These are phyloP conservation scores for Hoplias malabaricus DNA, from an alignment of 2,113 vertebrate genomes.

Conservation along the genomic window DNA sequence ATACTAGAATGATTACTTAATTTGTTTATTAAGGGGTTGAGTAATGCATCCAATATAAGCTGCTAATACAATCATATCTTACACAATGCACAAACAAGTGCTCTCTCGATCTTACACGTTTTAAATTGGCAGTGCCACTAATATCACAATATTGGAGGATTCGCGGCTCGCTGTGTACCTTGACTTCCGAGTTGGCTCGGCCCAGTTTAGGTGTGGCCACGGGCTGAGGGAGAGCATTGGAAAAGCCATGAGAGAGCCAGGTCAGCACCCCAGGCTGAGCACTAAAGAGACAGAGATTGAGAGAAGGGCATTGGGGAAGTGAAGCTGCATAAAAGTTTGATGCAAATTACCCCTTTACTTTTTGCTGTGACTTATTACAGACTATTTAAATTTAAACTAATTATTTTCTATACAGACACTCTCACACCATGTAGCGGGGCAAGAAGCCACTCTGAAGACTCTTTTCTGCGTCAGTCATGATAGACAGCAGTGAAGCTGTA, in stretches of 20 bases:
- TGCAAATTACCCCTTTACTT: too few relatives aligned
- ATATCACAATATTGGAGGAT: neutral
- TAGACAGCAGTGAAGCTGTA: neutral
- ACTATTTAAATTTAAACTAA: neutral
- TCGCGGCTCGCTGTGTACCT: constrained; percentile 42
- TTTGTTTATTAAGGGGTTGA: neutral
- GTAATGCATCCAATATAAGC: neutral
- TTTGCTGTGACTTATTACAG: too few relatives aligned
- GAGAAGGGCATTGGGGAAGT: too few relatives aligned
- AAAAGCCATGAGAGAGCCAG: constrained; percentile 66
- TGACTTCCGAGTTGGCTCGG: constrained; percentile 36
- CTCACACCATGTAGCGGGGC: too few relatives aligned
- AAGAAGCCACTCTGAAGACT: too few relatives aligned
- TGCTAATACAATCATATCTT: neutral
- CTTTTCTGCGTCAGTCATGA: too few relatives aligned
- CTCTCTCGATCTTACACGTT: neutral
- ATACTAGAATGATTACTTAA: neutral
- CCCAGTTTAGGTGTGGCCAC: constrained; percentile 25
- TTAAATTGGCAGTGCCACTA: neutral
- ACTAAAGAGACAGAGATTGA: constrained; percentile 21
- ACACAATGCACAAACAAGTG: neutral
- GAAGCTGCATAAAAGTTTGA: neutral
- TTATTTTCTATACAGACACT: too few relatives aligned
- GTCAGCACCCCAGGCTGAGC: constrained; percentile 56
- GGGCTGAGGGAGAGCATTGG: constrained; percentile 68